phyloP scores from a whole-genome alignment of 2,113 vertebrate genomes.

The Prochilodus magdalenae region DNA sequence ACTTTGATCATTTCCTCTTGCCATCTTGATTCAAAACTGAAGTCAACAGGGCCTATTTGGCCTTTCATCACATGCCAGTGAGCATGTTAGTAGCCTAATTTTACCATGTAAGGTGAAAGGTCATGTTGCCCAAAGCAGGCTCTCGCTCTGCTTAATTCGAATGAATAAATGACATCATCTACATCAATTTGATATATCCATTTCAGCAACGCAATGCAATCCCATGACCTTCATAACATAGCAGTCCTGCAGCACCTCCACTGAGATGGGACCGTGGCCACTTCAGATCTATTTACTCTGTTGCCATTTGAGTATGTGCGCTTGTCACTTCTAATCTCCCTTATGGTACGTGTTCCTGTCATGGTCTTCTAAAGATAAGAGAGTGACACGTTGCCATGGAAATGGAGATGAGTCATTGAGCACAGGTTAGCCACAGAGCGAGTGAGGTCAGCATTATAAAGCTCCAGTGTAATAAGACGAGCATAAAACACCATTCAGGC shows the following conservation, averaged over 20 bases:
- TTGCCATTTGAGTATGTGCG: slow-evolving; percentile 14
- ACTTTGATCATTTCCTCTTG: too few species aligned
- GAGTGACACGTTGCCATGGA: background rate
- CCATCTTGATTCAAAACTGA: too few species aligned
- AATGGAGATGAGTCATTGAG: slow-evolving; percentile 8
- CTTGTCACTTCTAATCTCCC: slow-evolving; percentile 22
- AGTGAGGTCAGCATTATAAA: background rate
- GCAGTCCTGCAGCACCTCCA: background rate
- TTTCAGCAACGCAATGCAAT: background rate
- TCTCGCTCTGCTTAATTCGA: too few species aligned
- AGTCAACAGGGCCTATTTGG: too few species aligned
- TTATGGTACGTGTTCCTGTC: slow-evolving; percentile 22
- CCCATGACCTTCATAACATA: slow-evolving; percentile 3
- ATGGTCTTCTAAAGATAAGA: slow-evolving; percentile 27
- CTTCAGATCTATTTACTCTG: slow-evolving; percentile 25
- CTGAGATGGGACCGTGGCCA: background rate
- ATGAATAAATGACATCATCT: too few species aligned
- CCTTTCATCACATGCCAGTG: too few species aligned
- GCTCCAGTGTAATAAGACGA: background rate
- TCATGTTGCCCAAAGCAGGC: too few species aligned
- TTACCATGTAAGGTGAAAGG: too few species aligned
- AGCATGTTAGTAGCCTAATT: too few species aligned
- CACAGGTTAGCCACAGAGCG: background rate
- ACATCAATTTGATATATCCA: background rate
- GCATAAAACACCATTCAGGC: background rate